phyloP scores from a whole-genome alignment of 2,888 invertebrate genomes.

The Crioceris asparagi region DNA sequence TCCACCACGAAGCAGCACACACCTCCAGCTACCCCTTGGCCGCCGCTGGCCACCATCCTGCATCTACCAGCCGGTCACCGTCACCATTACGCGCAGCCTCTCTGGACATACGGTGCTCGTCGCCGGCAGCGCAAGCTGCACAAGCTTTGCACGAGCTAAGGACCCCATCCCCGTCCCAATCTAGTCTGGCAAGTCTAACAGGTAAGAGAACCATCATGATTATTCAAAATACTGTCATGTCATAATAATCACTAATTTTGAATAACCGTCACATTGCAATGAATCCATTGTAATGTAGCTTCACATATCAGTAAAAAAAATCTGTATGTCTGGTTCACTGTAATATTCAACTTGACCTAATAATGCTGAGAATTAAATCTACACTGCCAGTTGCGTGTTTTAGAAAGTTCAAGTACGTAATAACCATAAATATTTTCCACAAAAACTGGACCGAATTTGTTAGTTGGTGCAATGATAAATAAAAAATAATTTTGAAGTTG shows the following conservation, averaged over 20 bases:
- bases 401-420: no score
- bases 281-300: neutral
- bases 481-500: no score
- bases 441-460: slow-evolving; percentile 1
- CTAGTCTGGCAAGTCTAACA: slow-evolving; percentile 56
- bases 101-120: slow-evolving; percentile 58
- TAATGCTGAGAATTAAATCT: neutral
- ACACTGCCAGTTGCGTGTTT: neutral
- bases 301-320: neutral
- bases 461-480: no score
- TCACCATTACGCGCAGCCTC: slow-evolving; percentile 72
- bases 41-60: slow-evolving; percentile 34
- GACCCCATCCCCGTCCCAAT: slow-evolving; percentile 59
- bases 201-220: no score
- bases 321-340: neutral
- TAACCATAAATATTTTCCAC: no score
- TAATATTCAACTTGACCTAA: neutral
- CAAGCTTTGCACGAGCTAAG: slow-evolving; percentile 31
- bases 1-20: slow-evolving; percentile 33
- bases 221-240: neutral
- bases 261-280: no score
- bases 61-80: slow-evolving; percentile 56
- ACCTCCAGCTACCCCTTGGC: slow-evolving; percentile 33
- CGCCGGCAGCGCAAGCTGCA: slow-evolving; percentile 38
- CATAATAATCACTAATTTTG: neutral